Evolutionary conservation across 2,888 invertebrate species (phyloP).

Genomic region (Anoplius nigerrimus): DNA sequence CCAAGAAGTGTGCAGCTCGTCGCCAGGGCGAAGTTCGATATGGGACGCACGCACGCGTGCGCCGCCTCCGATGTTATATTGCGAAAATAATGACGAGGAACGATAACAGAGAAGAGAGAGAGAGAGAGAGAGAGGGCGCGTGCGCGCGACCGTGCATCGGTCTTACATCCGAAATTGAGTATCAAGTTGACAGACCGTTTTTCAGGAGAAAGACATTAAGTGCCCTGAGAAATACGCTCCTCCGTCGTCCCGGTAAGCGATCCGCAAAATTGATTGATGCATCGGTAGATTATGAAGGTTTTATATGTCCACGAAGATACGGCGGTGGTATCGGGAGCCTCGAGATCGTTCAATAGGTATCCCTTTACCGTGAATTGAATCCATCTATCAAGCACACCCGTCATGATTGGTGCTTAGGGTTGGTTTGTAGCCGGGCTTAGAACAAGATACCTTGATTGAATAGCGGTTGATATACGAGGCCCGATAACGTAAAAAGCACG

Average conservation of each 20-base stretch:
- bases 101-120: too few relatives aligned
- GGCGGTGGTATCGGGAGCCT: constrained; percentile 45
- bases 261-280: constrained; percentile 49
- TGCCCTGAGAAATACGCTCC: neutral
- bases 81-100: too few relatives aligned
- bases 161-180: constrained; percentile 5
- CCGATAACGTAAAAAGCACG: constrained; percentile 50
- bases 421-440: constrained; percentile 65
- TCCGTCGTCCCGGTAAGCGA: constrained; percentile 15
- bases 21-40: too few relatives aligned
- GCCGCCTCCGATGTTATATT: too few relatives aligned
- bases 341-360: constrained; percentile 48
- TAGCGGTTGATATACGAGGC: constrained; percentile 64
- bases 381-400: constrained; percentile 64
- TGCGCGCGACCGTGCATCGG: neutral
- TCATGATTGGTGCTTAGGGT: constrained; percentile 67
- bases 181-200: neutral
- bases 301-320: constrained; percentile 40
- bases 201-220: constrained; percentile 2
- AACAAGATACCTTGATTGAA: constrained; percentile 71
- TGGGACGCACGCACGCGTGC: too few relatives aligned
- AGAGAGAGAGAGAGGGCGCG: too few relatives aligned
- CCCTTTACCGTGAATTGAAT: constrained; percentile 64
- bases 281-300: constrained; percentile 51
- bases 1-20: too few relatives aligned